These are phyloP conservation scores for Octodonta nipae DNA, from an alignment of 2,888 invertebrate genomes.

Conservation along the genomic window DNA sequence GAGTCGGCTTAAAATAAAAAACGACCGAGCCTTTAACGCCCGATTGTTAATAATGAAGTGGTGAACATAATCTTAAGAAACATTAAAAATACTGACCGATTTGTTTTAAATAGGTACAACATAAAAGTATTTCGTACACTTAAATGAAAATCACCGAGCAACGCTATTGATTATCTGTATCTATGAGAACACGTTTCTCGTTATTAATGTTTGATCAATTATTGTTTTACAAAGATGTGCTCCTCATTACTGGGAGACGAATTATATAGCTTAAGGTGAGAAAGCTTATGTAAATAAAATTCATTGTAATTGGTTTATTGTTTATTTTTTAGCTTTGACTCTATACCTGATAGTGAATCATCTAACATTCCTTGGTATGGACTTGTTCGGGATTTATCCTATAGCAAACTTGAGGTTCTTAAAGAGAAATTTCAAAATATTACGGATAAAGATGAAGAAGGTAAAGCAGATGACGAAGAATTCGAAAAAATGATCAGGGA, in stretches of 20 bases:
- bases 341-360: constrained; percentile 19
- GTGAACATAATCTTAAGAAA: too few relatives aligned
- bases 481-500: constrained; percentile 29
- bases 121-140: too few relatives aligned
- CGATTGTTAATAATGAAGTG: too few relatives aligned
- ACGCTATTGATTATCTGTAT: too few relatives aligned
- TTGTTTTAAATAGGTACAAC: too few relatives aligned
- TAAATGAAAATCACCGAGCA: too few relatives aligned
- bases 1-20: too few relatives aligned
- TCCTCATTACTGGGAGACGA: constrained; percentile 3
- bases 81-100: too few relatives aligned
- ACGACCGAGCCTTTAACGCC: too few relatives aligned
- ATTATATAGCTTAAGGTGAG: constrained; percentile 10
- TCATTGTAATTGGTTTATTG: neutral
- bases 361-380: constrained; percentile 22
- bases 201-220: constrained; percentile 1
- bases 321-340: constrained; percentile 17
- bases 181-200: too few relatives aligned
- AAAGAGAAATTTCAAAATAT: constrained; percentile 19
- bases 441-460: constrained; percentile 7
- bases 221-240: neutral
- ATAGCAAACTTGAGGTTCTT: constrained; percentile 20
- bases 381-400: constrained; percentile 20
- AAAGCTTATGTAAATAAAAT: constrained; percentile 1
- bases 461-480: constrained; percentile 26